Evolutionary conservation across 64 coral and sea anemone species (phyloP), one percentile per base, ranked within the genome.

Genomic region (Pocillopora damicornis): DNA sequence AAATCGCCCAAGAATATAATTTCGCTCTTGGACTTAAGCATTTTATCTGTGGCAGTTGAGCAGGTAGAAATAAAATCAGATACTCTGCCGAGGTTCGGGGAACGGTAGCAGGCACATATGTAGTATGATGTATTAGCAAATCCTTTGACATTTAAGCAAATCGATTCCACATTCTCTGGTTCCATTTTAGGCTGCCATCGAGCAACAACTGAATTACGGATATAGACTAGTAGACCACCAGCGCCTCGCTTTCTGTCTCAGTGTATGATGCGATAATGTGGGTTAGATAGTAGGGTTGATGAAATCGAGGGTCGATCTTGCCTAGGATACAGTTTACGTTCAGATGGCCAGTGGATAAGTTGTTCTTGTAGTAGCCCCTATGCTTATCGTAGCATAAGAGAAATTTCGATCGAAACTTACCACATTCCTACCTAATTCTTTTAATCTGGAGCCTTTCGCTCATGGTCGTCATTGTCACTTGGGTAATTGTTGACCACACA

Each of bases 21-120:
- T 58, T 93, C 87, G 10, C 88, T 89, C 17, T 75, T 61, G 73
- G 81, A 89, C 42, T 13, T 71, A 62, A 89, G 79, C 87, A 86
- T 86, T 60, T 45, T 58, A 59, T 89, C 87, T 37, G 87, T 38
- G 1, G 60, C 36, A 77, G 13, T 60, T 17, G 75, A n/a, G 22
- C 80, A 89, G 13, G 92, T 37, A 37, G 87, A 66, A 67, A 86
- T 89, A 76, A 89, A 93, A n/a, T 89, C 79, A n/a, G 91, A 72
- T 23, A 73, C 61, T 89, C 78, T 89, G 62, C 87, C 86, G 64
- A 69, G 78, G 68, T 62, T 76, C 18, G 86, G 78, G 1, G 86
- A 93, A 35, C 91, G 91, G 58, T 67, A 58, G 13, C 92, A 84
- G 10, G 73, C 79, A 89, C 86, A 89, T 4, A 93, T 61, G 17